phyloP scores from a whole-genome alignment of 2,888 invertebrate species.

The Drosophila fulvimacula region DNA sequence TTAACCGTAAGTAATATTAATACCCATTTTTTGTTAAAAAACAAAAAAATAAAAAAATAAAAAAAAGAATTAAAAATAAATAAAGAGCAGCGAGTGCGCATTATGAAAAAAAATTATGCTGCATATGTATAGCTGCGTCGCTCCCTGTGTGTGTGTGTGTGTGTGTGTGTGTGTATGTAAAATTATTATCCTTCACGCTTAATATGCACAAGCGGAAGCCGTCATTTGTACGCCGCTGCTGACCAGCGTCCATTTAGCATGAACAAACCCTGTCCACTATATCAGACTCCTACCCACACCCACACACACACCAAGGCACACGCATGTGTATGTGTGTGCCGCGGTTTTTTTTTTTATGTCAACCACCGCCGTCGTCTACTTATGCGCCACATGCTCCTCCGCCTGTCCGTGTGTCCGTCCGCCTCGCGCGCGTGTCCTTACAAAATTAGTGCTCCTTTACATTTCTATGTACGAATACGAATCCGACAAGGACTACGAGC shows the following conservation, averaged over 20 bases:
- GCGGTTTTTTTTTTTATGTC: conserved; percentile 48
- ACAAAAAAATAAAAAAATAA: conserved; percentile 6
- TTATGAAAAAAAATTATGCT: conserved; percentile 52
- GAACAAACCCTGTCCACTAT: conserved; percentile 14
- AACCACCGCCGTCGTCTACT: conserved; percentile 63
- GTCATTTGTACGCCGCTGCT: conserved; percentile 78
- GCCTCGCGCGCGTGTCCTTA: conserved; percentile 64
- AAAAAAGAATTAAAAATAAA: conserved; percentile 10
- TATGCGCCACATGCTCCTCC: conserved; percentile 67
- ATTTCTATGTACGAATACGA: conserved; percentile 61
- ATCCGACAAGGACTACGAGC: conserved; percentile 29
- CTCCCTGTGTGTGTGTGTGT: neutral
- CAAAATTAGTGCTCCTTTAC: conserved; percentile 76
- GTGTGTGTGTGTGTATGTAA: conserved; percentile 55
- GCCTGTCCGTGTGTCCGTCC: conserved; percentile 28
- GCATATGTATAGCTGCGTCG: conserved; percentile 11
- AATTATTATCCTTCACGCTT: conserved; percentile 81
- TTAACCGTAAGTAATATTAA: conserved; percentile 80
- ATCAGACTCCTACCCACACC: neutral
- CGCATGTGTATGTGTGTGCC: conserved; percentile 23
- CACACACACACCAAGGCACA: neutral
- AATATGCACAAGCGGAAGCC: conserved; percentile 81
- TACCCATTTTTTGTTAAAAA: conserved; percentile 67
- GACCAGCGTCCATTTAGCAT: conserved; percentile 76
- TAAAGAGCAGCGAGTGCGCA: conserved; percentile 33